Evolutionary conservation across 2,113 vertebrate species (phyloP).

Genomic region (human (Homo sapiens)): GRCh38 chr18:40090501-40091000

Average conservation of each 20-base stretch:
- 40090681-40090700: not conserved
- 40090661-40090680: not conserved
- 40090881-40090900: not conserved
- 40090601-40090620: not conserved
- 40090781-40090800: not conserved
- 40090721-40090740: not conserved
- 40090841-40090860: not conserved
- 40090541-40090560: not conserved
- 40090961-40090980: not conserved
- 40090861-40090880: not conserved
- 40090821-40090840: not conserved
- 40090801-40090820: not conserved
- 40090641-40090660: not conserved
- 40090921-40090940: not conserved
- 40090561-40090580: not conserved
- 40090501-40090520: not conserved
- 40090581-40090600: not conserved
- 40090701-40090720: not conserved
- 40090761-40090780: not conserved
- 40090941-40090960: not conserved
- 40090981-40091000: not conserved
- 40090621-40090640: not conserved
- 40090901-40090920: not conserved
- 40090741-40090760: not conserved
- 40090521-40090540: not conserved